Percentiles rank a stretch among this genome's conserved stretches.
These are phyloP conservation scores for Caenorhabditis sulstoni DNA, from an alignment of 2,888 invertebrate species.

Conservation along the genomic window DNA sequence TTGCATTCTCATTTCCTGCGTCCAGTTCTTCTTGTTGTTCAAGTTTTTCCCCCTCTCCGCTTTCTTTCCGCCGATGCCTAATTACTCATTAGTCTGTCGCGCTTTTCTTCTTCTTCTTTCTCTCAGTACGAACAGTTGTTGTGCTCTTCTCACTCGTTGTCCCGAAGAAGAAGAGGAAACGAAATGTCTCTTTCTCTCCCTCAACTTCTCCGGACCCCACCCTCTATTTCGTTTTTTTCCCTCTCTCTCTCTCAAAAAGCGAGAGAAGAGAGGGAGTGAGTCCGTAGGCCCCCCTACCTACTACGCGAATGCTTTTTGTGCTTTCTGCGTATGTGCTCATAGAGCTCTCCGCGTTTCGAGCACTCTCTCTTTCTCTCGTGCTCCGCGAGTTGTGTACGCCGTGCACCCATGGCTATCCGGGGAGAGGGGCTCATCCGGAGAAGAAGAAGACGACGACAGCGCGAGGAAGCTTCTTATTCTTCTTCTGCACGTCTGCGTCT, in stretches of 20 bases:
- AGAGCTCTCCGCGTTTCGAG: constrained; percentile 19
- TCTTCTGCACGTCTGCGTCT: constrained; percentile 13
- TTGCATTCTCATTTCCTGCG: background rate
- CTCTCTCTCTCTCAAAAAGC: background rate
- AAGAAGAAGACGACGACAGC: constrained; percentile 26
- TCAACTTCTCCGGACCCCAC: constrained; percentile 34
- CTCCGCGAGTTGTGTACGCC: constrained; percentile 34
- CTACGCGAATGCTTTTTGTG: constrained; percentile 67
- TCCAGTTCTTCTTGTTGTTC: constrained; percentile 5
- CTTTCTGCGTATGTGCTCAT: constrained; percentile 53
- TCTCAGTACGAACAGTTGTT: constrained; percentile 35
- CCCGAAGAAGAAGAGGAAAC: background rate
- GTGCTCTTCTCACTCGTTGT: background rate
- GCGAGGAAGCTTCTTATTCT: constrained; percentile 7
- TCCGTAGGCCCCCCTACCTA: constrained; percentile 35
- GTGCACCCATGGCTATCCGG: constrained; percentile 44
- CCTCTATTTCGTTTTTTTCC: constrained; percentile 16
- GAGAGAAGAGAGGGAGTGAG: constrained; percentile 13
- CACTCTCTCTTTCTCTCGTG: constrained; percentile 12
- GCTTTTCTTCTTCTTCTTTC: background rate
- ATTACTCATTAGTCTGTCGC: constrained; percentile 31
- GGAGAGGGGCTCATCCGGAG: constrained; percentile 19
- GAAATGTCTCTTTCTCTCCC: constrained; percentile 12
- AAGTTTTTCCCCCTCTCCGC: background rate
- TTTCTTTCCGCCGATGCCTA: background rate